Percentiles rank a stretch among this genome's conserved stretches.
Conservation (phyloP, 2,113 vertebrate species). For the Chionodraco myersi region DNA sequence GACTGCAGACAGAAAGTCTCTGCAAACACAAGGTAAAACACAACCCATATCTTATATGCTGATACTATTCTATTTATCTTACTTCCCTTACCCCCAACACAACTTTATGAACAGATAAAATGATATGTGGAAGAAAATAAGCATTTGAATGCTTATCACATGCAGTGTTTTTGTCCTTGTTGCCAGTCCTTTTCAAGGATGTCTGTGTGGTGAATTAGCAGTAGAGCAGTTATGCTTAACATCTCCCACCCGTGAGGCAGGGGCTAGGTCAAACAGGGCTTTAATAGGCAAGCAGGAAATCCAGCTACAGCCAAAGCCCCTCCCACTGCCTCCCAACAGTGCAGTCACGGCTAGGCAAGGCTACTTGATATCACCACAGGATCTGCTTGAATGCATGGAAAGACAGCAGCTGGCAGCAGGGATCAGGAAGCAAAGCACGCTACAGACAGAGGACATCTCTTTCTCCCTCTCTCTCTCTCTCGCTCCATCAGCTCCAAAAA, state of each 20-base stretch:
- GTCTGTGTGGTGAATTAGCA: slow-evolving; percentile 45
- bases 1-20: slow-evolving; percentile 33
- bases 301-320: slow-evolving; percentile 49
- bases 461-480: background rate
- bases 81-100: background rate
- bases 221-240: slow-evolving; percentile 39
- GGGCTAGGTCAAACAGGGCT: slow-evolving; percentile 28
- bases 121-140: background rate
- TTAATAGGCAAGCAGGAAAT: slow-evolving; percentile 63
- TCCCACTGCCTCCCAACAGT: slow-evolving; percentile 55
- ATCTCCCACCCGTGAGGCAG: slow-evolving; percentile 41
- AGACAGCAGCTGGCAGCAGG: slow-evolving; percentile 77
- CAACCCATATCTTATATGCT: background rate
- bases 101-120: background rate
- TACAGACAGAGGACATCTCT: slow-evolving; percentile 67
- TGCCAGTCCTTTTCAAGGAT: background rate
- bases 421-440: slow-evolving; percentile 69
- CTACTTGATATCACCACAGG: slow-evolving; percentile 72
- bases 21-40: slow-evolving; percentile 17
- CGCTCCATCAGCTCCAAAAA: slow-evolving; percentile 14
- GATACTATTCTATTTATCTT: background rate
- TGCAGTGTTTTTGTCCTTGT: slow-evolving; percentile 3
- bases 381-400: slow-evolving; percentile 75
- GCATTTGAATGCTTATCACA: background rate
- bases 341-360: slow-evolving; percentile 43